Conservation (phyloP, 2,888 invertebrate genomes). For the Antheraea yamamai region DNA sequence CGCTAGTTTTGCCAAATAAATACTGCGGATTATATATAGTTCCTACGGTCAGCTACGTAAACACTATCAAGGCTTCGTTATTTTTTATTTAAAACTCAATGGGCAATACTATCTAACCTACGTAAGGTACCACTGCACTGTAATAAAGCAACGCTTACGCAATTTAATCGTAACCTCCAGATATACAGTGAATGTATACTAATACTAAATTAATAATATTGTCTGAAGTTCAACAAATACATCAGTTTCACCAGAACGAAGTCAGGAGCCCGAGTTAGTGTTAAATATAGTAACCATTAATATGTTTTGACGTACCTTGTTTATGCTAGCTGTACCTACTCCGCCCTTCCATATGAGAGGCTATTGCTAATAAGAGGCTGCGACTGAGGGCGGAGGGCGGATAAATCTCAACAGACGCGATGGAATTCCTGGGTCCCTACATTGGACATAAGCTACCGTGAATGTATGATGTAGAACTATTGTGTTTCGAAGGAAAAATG, state of each 20-base stretch:
- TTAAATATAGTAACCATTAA: background rate
- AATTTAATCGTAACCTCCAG: no score
- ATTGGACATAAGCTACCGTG: background rate
- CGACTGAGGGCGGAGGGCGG: constrained; percentile 41
- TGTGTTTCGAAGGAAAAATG: background rate
- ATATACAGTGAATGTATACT: no score
- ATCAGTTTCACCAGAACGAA: no score
- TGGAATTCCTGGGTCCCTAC: constrained; percentile 19
- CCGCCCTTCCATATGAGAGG: constrained; percentile 38
- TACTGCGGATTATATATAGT: constrained; percentile 38
- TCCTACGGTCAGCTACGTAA: constrained; percentile 39
- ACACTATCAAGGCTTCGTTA: background rate
- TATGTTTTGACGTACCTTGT: background rate
- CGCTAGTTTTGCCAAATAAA: constrained; percentile 56
- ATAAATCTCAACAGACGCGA: constrained; percentile 44
- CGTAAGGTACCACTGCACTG: no score
- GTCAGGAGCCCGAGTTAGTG: no score
- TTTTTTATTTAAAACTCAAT: background rate
- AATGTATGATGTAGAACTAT: background rate
- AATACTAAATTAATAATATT: no score
- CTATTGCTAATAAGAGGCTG: constrained; percentile 50
- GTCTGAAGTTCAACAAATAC: no score
- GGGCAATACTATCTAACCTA: background rate
- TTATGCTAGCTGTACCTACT: constrained; percentile 36
- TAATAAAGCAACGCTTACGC: no score